Evolutionary conservation across 2,113 vertebrate genomes (phyloP).

Genomic region (Rhineura floridana): DNA sequence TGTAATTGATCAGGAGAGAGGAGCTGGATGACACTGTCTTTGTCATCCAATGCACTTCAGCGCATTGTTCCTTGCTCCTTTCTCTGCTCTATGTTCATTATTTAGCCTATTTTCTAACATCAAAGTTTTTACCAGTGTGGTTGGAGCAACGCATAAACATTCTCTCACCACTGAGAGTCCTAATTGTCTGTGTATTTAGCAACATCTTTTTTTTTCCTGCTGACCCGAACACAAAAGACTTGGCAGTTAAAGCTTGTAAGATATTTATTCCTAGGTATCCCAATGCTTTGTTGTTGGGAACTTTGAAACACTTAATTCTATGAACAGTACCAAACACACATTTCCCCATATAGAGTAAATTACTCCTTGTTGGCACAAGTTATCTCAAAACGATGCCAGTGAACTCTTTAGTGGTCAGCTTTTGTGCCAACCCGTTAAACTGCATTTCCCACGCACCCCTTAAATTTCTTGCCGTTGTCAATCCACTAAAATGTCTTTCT

Average conservation of each 20-base stretch:
- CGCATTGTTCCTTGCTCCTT: neutral
- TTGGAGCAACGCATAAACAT: neutral
- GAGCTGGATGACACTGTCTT: no score
- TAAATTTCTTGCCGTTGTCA: neutral
- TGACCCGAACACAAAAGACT: neutral
- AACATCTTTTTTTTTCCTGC: neutral
- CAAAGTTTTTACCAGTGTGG: neutral
- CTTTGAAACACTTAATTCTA: neutral
- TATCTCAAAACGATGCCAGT: neutral
- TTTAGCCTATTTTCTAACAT: neutral
- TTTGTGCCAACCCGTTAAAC: neutral
- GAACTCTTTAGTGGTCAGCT: neutral
- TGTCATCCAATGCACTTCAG: no score
- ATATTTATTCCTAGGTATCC: neutral
- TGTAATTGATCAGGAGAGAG: no score
- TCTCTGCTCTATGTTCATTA: neutral
- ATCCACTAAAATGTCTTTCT: neutral
- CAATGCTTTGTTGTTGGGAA: neutral
- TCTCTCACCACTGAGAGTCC: no score
- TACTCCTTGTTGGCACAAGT: neutral
- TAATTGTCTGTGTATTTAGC: neutral
- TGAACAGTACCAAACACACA: neutral
- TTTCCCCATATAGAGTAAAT: neutral
- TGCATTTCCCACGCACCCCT: neutral
- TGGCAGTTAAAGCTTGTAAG: neutral